A percentile compares a stretch with the other conserved stretches of the same genome.
Conservation (phyloP, 2,113 vertebrate species). For the Laticauda laticaudata region DNA sequence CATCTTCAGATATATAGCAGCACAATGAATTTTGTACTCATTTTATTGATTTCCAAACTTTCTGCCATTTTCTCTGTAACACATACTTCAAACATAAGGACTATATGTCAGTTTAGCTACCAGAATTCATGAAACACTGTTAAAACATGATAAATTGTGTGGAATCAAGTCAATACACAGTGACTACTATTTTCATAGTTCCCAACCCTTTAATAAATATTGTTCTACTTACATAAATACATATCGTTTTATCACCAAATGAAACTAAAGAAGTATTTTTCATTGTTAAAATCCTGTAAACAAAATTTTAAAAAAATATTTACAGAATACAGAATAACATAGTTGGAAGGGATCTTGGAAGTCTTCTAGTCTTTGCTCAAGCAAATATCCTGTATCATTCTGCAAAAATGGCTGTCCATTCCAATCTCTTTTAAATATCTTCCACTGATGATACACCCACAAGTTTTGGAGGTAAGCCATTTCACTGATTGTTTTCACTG, state of each 20-base stretch:
- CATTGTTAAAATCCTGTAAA: slow-evolving; percentile 33
- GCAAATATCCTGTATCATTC: not conserved
- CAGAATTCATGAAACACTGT: slow-evolving; percentile 13
- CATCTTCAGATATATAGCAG: not conserved
- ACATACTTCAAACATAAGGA: not conserved
- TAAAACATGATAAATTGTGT: slow-evolving; percentile 29
- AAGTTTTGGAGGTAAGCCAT: not conserved
- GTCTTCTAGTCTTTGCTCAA: not conserved
- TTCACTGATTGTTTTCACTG: not conserved
- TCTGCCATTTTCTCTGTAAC: not conserved
- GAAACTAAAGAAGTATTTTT: slow-evolving; percentile 39
- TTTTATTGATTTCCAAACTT: not conserved
- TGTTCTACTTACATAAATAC: slow-evolving; percentile 34
- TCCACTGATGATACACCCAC: not conserved
- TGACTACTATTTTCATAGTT: slow-evolving; percentile 39
- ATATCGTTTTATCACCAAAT: slow-evolving; percentile 36
- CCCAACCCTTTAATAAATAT: slow-evolving; percentile 25
- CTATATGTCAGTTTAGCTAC: not conserved
- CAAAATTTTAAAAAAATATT: slow-evolving; percentile 36
- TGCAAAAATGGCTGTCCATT: not conserved
- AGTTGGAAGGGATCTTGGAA: not conserved
- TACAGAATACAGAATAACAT: not conserved
- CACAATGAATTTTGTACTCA: not conserved
- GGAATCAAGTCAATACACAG: slow-evolving; percentile 38
- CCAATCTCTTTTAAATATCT: not conserved